A percentile compares a stretch with the other conserved stretches of the same genome.
Conservation (phyloP, 2,888 invertebrate genomes). For the Agriopis aurantiaria region DNA sequence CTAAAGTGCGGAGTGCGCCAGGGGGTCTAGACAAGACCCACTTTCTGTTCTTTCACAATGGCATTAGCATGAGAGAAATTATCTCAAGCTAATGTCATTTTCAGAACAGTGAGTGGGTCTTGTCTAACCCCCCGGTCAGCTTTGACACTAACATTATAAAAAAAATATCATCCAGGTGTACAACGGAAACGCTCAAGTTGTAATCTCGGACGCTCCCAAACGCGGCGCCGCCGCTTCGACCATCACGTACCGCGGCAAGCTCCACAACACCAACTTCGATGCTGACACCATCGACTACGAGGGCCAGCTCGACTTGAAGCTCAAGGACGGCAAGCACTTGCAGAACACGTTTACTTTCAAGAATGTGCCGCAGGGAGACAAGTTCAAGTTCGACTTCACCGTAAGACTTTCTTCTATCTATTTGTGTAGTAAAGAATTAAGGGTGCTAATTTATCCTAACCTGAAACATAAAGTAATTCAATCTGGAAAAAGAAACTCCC, state of each 20-base stretch:
- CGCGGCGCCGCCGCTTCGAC: constrained; percentile 62
- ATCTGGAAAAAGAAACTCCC: too few relatives aligned
- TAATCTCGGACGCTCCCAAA: constrained; percentile 69
- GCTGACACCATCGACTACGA: constrained; percentile 67
- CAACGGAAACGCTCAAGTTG: constrained; percentile 65
- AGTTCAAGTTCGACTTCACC: constrained; percentile 69
- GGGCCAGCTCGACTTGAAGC: constrained; percentile 66
- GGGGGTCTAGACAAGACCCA: too few relatives aligned
- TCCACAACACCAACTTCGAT: constrained; percentile 64
- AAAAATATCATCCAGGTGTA: constrained; percentile 59
- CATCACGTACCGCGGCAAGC: constrained; percentile 70
- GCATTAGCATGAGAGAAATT: too few relatives aligned
- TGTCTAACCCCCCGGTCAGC: too few relatives aligned
- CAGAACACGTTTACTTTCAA: constrained; percentile 65
- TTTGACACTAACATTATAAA: too few relatives aligned
- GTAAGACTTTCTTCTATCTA: constrained; percentile 47
- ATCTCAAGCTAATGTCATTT: too few relatives aligned
- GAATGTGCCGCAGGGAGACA: constrained; percentile 65
- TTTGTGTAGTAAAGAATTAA: background rate
- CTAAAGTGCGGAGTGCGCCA: too few relatives aligned
- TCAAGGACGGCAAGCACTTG: constrained; percentile 71
- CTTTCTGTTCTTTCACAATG: too few relatives aligned
- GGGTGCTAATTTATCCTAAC: too few relatives aligned
- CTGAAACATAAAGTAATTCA: too few relatives aligned
- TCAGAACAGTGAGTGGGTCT: too few relatives aligned